Conservation (phyloP, 2,113 vertebrate genomes). For the Rhynchomys soricoides region DNA sequence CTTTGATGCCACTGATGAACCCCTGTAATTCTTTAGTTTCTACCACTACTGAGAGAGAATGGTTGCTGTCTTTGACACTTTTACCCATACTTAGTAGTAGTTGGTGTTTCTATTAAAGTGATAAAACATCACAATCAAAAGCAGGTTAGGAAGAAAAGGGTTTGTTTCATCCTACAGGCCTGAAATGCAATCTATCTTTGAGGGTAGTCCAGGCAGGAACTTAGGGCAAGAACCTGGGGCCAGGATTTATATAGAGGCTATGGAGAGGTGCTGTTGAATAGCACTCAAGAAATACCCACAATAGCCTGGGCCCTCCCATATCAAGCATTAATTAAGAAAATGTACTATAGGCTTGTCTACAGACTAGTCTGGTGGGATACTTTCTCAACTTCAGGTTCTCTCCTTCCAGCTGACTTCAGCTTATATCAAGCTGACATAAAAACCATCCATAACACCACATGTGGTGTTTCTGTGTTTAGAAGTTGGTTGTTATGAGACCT, state of each 20-base stretch:
- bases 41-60: neutral
- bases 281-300: neutral
- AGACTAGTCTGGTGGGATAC: neutral
- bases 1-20: neutral
- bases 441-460: neutral
- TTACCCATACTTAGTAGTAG: neutral
- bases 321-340: neutral
- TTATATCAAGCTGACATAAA: neutral
- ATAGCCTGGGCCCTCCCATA: neutral
- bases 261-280: neutral
- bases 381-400: neutral
- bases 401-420: neutral
- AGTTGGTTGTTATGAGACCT: neutral
- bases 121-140: neutral
- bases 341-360: neutral
- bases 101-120: neutral
- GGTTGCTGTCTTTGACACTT: neutral
- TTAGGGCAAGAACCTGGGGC: no score
- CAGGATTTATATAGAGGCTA: neutral
- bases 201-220: neutral
- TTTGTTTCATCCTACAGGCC: neutral
- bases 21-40: neutral
- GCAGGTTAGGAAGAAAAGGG: neutral
- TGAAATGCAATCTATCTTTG: neutral
- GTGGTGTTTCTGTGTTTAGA: neutral